A percentile compares a stretch with the other conserved stretches of the same genome.
Evolutionary conservation across 2,888 invertebrate species (phyloP).

Genomic region (Apotomis turbidana): DNA sequence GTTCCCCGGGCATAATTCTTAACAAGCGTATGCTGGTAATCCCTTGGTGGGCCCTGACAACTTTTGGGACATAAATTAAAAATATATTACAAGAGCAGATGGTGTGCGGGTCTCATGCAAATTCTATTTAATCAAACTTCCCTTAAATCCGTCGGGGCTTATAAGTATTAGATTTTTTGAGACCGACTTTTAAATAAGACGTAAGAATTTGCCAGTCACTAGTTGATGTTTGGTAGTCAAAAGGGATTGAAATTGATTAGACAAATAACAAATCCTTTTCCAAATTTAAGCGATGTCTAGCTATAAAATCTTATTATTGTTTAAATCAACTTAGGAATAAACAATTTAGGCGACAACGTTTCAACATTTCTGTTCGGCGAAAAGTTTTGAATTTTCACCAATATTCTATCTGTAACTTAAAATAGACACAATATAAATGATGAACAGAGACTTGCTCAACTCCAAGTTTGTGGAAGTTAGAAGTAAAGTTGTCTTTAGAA

Average conservation of each 20-base stretch:
- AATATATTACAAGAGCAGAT: conserved; percentile 77
- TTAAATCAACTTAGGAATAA: conserved; percentile 1
- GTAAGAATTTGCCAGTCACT: conserved; percentile 9
- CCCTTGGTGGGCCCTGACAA: conserved; percentile 61
- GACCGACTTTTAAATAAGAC: not conserved
- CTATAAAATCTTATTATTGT: not conserved
- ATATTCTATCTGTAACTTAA: too few species aligned
- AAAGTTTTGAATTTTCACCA: not conserved
- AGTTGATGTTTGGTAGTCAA: conserved; percentile 15
- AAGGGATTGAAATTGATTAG: conserved; percentile 11
- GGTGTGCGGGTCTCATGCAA: conserved; percentile 70
- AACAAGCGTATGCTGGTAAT: conserved; percentile 58
- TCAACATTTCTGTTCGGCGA: not conserved
- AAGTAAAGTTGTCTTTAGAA: too few species aligned
- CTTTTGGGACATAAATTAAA: conserved; percentile 78
- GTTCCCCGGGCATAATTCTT: conserved; percentile 60
- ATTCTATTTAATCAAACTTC: conserved; percentile 76
- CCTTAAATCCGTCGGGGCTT: conserved; percentile 48
- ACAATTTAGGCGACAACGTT: not conserved
- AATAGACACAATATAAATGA: too few species aligned
- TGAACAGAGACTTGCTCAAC: too few species aligned
- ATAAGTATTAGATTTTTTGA: conserved; percentile 63
- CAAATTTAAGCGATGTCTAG: not conserved
- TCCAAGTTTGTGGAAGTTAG: too few species aligned
- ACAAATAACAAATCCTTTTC: conserved; percentile 15